phyloP scores from a whole-genome alignment of 2,888 invertebrate genomes.

The Melinaea menophilus region DNA sequence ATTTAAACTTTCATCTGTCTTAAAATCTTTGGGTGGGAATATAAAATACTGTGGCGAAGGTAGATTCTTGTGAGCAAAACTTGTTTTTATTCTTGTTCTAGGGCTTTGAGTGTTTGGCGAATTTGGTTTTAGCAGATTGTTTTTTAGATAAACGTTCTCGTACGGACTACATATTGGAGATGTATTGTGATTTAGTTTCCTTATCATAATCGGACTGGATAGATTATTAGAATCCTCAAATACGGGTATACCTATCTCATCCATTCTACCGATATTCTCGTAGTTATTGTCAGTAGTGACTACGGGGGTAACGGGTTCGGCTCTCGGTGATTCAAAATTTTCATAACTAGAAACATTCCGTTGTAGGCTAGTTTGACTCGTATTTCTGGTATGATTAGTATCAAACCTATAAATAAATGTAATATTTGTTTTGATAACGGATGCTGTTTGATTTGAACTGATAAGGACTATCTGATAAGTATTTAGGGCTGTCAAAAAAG shows the following conservation, averaged over 20 bases:
- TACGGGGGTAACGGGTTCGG: constrained; percentile 55
- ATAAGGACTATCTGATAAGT: too few relatives aligned
- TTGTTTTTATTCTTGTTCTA: constrained; percentile 80
- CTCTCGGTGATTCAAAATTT: constrained; percentile 66
- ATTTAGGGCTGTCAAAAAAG: too few relatives aligned
- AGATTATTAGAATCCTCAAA: constrained; percentile 56
- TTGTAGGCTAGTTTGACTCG: constrained; percentile 55
- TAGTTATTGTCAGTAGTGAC: constrained; percentile 53
- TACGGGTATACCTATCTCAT: constrained; percentile 70
- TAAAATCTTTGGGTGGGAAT: constrained; percentile 52
- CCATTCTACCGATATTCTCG: constrained; percentile 65
- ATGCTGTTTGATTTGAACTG: neutral
- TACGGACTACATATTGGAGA: constrained; percentile 74
- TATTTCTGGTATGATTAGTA: constrained; percentile 63
- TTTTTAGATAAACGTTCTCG: constrained; percentile 78
- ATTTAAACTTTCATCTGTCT: constrained; percentile 22
- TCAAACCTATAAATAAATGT: constrained; percentile 58
- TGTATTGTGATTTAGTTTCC: constrained; percentile 53
- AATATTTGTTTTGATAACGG: constrained; percentile 1
- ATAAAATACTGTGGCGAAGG: constrained; percentile 71
- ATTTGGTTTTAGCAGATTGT: constrained; percentile 62
- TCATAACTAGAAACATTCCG: constrained; percentile 75
- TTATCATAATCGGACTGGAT: constrained; percentile 68
- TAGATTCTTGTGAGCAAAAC: constrained; percentile 73
- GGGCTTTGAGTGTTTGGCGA: constrained; percentile 76